Percentiles rank a stretch among this genome's conserved stretches.
Evolutionary conservation across 2,888 invertebrate genomes (phyloP).

Genomic region (Dilophus febrilis): DNA sequence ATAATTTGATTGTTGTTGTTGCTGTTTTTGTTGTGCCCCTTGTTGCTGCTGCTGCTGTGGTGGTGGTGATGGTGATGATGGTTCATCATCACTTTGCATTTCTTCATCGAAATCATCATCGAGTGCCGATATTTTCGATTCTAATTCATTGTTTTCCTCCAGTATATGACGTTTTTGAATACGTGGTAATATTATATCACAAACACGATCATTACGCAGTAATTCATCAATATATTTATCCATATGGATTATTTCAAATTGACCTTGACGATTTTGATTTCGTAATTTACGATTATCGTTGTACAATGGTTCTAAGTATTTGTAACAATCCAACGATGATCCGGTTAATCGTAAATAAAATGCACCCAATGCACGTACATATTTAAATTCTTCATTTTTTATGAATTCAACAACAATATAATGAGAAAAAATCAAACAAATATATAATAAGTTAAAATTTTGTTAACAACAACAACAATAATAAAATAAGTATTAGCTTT

Average conservation of each 20-base stretch:
- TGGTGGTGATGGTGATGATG: no score
- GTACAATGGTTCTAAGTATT: slow-evolving; percentile 93
- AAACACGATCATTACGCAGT: slow-evolving; percentile 79
- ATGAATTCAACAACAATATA: slow-evolving; percentile 98
- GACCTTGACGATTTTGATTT: slow-evolving; percentile 71
- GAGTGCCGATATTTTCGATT: slow-evolving; percentile 75
- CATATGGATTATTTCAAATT: slow-evolving; percentile 84
- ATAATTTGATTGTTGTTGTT: no score
- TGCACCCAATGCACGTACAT: slow-evolving; percentile 91
- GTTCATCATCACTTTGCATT: slow-evolving; percentile 50
- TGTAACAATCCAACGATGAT: slow-evolving; percentile 87
- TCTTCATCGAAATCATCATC: slow-evolving; percentile 85
- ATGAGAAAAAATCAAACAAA: no score
- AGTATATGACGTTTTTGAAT: slow-evolving; percentile 80
- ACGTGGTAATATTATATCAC: slow-evolving; percentile 91
- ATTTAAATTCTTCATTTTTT: slow-evolving; percentile 97
- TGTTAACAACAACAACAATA: no score
- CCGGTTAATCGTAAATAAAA: slow-evolving; percentile 92
- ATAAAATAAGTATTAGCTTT: no score
- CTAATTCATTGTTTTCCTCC: slow-evolving; percentile 90
- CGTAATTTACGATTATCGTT: slow-evolving; percentile 93
- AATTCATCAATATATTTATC: slow-evolving; percentile 96
- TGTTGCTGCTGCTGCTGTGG: no score
- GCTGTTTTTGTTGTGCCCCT: no score
- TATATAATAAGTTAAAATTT: no score